Percentiles rank a stretch among this genome's conserved stretches.
These are phyloP conservation scores for Anisognathus igniventris DNA, from an alignment of 2,797 vertebrate species.

Conservation along the genomic window DNA sequence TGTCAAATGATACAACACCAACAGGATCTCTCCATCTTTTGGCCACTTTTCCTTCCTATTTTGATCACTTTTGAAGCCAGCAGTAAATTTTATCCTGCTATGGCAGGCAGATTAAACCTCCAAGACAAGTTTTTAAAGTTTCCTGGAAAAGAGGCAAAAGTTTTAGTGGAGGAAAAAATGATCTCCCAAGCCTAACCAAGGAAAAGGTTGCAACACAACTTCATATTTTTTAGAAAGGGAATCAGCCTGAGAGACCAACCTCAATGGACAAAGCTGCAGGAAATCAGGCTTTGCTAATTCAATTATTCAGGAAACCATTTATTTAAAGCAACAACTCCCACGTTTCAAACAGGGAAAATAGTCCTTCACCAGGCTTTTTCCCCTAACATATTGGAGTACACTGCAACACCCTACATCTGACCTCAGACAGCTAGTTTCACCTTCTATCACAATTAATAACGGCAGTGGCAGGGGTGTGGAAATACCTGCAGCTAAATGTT, in stretches of 20 bases:
- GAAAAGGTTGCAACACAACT: background rate
- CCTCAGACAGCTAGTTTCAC: background rate
- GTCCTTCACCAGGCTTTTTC: background rate
- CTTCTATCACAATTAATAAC: background rate
- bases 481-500: background rate
- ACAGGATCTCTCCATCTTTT: background rate
- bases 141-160: background rate
- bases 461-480: rapidly evolving
- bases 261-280: background rate
- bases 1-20: background rate
- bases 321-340: background rate
- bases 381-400: background rate
- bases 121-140: background rate
- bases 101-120: background rate
- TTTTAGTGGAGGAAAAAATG: background rate
- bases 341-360: background rate
- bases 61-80: background rate
- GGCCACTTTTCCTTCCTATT: background rate
- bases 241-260: background rate
- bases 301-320: background rate
- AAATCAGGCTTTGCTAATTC: background rate
- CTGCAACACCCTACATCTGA: background rate
- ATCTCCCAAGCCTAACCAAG: background rate
- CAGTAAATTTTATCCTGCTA: background rate
- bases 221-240: background rate